A percentile compares a stretch with the other conserved stretches of the same genome.
Evolutionary conservation across 2,888 invertebrate genomes (phyloP).

Genomic region (Aethes cnicana): DNA sequence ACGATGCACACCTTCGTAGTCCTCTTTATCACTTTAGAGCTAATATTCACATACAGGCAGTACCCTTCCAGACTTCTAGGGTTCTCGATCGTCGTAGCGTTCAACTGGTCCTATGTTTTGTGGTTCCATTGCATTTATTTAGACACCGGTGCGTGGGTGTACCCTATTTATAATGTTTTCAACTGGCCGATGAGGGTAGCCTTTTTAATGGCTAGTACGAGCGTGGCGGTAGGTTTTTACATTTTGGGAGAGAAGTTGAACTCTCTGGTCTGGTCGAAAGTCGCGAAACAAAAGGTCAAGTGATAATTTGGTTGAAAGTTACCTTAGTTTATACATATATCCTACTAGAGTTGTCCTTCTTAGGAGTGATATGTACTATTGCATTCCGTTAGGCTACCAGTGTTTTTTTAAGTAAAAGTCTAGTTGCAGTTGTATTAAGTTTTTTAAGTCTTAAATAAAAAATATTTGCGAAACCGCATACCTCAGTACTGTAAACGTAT

Average conservation of each 20-base stretch:
- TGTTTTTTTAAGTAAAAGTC: no score
- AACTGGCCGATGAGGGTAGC: conserved; percentile 9
- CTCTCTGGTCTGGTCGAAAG: conserved; percentile 17
- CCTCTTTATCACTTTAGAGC: conserved; percentile 11
- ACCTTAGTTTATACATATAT: no score
- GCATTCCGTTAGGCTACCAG: no score
- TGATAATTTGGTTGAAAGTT: no score
- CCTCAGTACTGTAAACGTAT: no score
- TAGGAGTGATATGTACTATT: no score
- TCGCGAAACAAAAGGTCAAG: conserved; percentile 12
- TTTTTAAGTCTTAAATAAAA: no score
- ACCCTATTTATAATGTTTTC: conserved; percentile 16
- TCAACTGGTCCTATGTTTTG: conserved; percentile 5
- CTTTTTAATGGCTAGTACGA: conserved; percentile 1
- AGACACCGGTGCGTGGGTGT: conserved; percentile 21
- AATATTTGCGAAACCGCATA: no score
- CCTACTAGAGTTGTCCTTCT: no score
- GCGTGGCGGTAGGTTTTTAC: conserved; percentile 8
- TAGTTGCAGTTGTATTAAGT: no score
- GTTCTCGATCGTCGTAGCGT: conserved; percentile 1
- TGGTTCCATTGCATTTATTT: conserved; percentile 20
- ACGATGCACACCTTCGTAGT: conserved; percentile 15
- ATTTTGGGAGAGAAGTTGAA: conserved; percentile 20
- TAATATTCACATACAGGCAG: conserved; percentile 8
- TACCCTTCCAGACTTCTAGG: conserved; percentile 11